Evolutionary conservation across 53 echinoderm and acorn worm species (phyloP).

Genomic region (Paracentrotus lividus): DNA sequence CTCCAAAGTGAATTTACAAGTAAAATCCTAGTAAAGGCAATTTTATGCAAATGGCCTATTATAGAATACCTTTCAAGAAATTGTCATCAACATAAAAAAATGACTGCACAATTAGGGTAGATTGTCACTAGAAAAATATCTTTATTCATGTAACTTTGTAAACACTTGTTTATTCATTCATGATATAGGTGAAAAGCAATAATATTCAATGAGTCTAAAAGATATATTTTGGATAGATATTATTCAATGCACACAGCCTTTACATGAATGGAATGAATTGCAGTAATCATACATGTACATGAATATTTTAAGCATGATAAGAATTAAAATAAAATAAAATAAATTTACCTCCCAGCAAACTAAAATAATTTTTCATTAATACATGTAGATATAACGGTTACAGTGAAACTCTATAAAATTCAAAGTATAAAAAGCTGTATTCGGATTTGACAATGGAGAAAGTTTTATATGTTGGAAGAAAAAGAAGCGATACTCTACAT

Average conservation of each 20-base stretch:
- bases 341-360: neutral
- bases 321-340: neutral
- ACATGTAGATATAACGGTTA: neutral
- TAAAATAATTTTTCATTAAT: neutral
- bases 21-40: too few species aligned
- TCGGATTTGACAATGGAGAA: neutral
- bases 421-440: neutral
- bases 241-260: conserved; percentile 30
- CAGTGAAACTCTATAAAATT: too few species aligned
- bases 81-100: neutral
- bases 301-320: neutral
- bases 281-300: neutral
- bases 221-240: conserved; percentile 17
- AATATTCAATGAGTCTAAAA: neutral
- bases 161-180: neutral
- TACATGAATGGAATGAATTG: neutral
- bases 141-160: conserved; percentile 32
- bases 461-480: neutral
- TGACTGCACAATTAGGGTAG: neutral
- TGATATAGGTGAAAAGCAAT: neutral
- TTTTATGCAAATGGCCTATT: too few species aligned
- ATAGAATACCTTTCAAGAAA: too few species aligned
- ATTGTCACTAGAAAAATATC: neutral
- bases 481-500: too few species aligned
- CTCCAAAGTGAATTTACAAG: too few species aligned